Conservation (phyloP, 1,140 invertebrate genomes). For the Hermatobates lingyangjiaoensis region DNA sequence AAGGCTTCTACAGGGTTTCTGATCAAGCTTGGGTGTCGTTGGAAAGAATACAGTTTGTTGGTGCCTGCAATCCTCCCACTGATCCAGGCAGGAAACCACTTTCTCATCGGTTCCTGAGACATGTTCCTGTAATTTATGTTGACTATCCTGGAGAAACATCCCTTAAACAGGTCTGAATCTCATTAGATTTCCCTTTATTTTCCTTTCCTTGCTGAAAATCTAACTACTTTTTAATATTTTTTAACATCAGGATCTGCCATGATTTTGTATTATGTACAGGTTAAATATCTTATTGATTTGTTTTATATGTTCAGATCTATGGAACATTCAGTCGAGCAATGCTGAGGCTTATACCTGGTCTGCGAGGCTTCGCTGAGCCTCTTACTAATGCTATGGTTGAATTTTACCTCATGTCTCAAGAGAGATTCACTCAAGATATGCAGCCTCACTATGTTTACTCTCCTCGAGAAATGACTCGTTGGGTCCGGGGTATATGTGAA, state of each 20-base stretch:
- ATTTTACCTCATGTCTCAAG: slow-evolving; percentile 92
- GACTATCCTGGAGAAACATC: slow-evolving; percentile 98
- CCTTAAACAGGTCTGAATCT: slow-evolving; percentile 52
- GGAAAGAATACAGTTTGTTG: slow-evolving; percentile 97
- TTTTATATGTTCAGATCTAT: slow-evolving; percentile 53
- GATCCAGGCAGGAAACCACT: slow-evolving; percentile 97
- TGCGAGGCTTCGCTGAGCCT: slow-evolving; percentile 85
- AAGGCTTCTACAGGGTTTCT: slow-evolving; percentile 71
- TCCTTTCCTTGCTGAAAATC: not conserved
- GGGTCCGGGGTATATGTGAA: slow-evolving; percentile 98
- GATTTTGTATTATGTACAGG: not conserved
- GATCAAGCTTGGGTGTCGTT: slow-evolving; percentile 94
- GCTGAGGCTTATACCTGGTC: slow-evolving; percentile 73
- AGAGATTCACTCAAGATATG: slow-evolving; percentile 98
- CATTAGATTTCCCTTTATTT: not conserved
- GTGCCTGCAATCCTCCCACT: slow-evolving; percentile 98
- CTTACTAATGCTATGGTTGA: slow-evolving; percentile 98
- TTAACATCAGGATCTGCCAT: not conserved
- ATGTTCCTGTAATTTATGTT: slow-evolving; percentile 97
- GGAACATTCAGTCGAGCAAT: slow-evolving; percentile 96
- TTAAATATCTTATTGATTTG: not conserved
- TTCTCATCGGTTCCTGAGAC: slow-evolving; percentile 78
- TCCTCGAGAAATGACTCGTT: slow-evolving; percentile 97
- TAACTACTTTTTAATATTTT: not conserved
- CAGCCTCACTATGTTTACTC: slow-evolving; percentile 99